Conservation (phyloP, 2,888 invertebrate genomes). For the Andrena camellia region DNA sequence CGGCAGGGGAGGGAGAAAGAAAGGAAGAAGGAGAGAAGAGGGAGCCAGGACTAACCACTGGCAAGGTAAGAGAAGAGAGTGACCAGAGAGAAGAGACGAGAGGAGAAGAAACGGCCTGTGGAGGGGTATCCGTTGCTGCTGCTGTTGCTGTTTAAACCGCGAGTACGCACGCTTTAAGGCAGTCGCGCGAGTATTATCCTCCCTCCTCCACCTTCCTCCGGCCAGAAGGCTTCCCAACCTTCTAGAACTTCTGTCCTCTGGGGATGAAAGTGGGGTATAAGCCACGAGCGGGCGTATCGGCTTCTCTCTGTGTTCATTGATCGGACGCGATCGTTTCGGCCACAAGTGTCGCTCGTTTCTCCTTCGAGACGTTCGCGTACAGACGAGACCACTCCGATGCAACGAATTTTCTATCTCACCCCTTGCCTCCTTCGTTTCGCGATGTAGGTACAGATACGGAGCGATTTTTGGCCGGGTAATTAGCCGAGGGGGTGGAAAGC, state of each 20-base stretch:
- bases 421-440: not conserved
- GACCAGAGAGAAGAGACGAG: constrained; percentile 65
- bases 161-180: constrained; percentile 69
- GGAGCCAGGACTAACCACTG: constrained; percentile 68
- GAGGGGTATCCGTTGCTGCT: constrained; percentile 74
- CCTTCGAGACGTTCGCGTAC: constrained; percentile 1
- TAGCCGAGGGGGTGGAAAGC: constrained; percentile 7
- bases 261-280: constrained; percentile 58
- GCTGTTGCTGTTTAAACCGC: constrained; percentile 69
- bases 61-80: constrained; percentile 67
- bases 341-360: not conserved
- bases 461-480: constrained; percentile 8
- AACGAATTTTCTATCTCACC: not conserved
- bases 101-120: constrained; percentile 66
- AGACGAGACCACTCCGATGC: not conserved
- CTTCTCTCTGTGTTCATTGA: constrained; percentile 34
- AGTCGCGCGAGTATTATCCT: constrained; percentile 64
- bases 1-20: constrained; percentile 67
- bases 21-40: constrained; percentile 53
- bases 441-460: not conserved
- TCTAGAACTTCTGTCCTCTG: constrained; percentile 54
- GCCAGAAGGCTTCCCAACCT: constrained; percentile 35
- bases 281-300: constrained; percentile 30
- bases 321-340: constrained; percentile 12
- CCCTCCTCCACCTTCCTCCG: constrained; percentile 44